A percentile compares a stretch with the other conserved stretches of the same genome.
Conservation (phyloP, 2,797 vertebrate genomes). For the Crypturellus tataupa region DNA sequence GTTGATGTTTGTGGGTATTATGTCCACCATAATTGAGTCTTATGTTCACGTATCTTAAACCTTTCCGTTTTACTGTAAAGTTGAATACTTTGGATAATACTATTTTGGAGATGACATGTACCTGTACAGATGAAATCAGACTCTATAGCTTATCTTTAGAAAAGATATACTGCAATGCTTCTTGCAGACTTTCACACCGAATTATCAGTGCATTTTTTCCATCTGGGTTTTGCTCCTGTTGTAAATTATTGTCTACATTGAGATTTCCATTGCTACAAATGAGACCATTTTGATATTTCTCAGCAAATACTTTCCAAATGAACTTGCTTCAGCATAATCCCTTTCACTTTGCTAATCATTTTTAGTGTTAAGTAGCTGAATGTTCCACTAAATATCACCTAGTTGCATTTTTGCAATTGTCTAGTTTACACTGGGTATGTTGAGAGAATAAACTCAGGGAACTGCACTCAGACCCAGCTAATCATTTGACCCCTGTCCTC, state of each 20-base stretch:
- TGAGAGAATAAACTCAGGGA: neutral
- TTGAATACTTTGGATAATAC: constrained; percentile 37
- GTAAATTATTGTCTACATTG: neutral
- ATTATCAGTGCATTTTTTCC: constrained; percentile 12
- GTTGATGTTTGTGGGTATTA: neutral
- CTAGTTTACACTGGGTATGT: fast-evolving
- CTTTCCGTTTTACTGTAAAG: neutral
- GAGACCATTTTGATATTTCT: neutral
- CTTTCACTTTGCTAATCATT: neutral
- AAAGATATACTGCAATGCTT: neutral
- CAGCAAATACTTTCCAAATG: neutral
- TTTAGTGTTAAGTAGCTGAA: neutral
- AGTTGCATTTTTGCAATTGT: neutral
- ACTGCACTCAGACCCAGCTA: neutral
- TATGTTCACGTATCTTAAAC: neutral
- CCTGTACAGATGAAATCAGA: constrained; percentile 38
- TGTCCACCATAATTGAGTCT: neutral
- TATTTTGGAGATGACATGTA: constrained; percentile 50
- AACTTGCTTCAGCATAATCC: neutral
- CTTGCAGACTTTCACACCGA: constrained; percentile 37
- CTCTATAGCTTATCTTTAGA: constrained; percentile 40
- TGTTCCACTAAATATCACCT: neutral
- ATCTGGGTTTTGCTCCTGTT: neutral
- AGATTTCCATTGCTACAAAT: neutral
- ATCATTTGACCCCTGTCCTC: neutral